A percentile compares a stretch with the other conserved stretches of the same genome.
phyloP scores from a whole-genome alignment of 2,888 invertebrate genomes.

The Hoplodrina ambigua region DNA sequence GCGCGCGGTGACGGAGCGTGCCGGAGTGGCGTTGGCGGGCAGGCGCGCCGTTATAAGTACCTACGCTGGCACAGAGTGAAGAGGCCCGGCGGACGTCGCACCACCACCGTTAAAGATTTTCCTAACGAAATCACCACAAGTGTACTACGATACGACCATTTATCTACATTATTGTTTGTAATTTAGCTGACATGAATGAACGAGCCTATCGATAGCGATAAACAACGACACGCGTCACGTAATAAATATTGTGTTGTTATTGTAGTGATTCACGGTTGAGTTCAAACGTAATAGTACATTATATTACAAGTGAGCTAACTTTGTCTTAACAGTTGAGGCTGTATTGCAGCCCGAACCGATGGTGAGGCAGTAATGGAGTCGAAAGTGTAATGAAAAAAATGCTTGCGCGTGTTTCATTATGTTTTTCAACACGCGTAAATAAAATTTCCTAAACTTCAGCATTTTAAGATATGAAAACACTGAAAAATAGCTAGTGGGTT shows the following conservation, averaged over 20 bases:
- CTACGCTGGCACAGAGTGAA: slow-evolving; percentile 56
- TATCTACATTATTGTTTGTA: slow-evolving; percentile 47
- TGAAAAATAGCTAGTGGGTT: too few species aligned
- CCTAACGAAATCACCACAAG: slow-evolving; percentile 42
- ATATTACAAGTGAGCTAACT: too few species aligned
- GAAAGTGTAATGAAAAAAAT: too few species aligned
- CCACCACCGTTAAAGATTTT: slow-evolving; percentile 51
- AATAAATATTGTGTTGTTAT: slow-evolving; percentile 49
- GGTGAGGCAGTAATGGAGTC: too few species aligned
- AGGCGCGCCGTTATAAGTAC: slow-evolving; percentile 71
- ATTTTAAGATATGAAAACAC: too few species aligned
- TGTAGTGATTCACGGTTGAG: slow-evolving; percentile 41
- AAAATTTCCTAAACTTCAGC: too few species aligned
- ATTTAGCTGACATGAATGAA: slow-evolving; percentile 58
- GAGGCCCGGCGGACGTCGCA: slow-evolving; percentile 56
- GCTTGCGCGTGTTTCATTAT: too few species aligned
- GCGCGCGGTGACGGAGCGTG: slow-evolving; percentile 69
- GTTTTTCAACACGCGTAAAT: too few species aligned
- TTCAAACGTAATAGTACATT: slow-evolving; percentile 19
- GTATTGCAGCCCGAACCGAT: too few species aligned
- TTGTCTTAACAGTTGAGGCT: too few species aligned
- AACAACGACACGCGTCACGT: slow-evolving; percentile 42
- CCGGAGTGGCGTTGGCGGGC: slow-evolving; percentile 74
- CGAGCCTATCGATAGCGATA: slow-evolving; percentile 50
- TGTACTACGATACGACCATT: slow-evolving; percentile 41